Base-by-base conservation (phyloP, 2,888 invertebrate species). In the Cheilosia urbana region DNA sequence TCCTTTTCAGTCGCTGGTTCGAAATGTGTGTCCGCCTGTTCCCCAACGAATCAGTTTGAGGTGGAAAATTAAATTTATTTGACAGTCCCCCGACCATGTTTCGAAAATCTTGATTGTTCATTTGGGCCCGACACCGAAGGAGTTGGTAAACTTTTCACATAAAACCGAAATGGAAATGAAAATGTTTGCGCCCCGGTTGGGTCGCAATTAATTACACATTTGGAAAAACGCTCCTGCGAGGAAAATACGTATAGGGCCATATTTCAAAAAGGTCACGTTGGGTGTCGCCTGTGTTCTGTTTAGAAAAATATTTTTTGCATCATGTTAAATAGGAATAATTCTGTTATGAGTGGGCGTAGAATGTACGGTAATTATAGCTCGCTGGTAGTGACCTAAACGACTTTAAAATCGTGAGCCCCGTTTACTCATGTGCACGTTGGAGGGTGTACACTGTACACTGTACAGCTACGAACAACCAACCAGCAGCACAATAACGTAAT, bases 401-500 rank as follows among this genome's bases (percentile, higher is more conserved):
- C 66, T 76, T 58, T 66, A 27, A 65, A 75, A 65, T 75, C 55
- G 65, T 65, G 17, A 65, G 49, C 57, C 42, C 51, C 51, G 49
- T 60, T 40, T 6, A n/a, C 57, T 19, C 51, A 72, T 51, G 51
- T 30, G 27, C 27, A 60, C 24, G 9, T 19, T 9, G 37, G 49
- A 21, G 37, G 21, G 7, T 6, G 19, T 2, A 21, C 21, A 21
- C 21, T 21, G 21, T 21, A 19, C n/a, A 47, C 21, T 21, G 21
- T 21, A 19, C n/a, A 47, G 19, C 30, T 30, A 60, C 53, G 55
- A 17, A 37, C 40, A 49, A 24, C 30, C 45, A 62, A 57, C 17
- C 69, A 65, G 27, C 47, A 51, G 47, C 53, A 71, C 76, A 82
- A 76, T 76, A 82, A 82, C 72, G 77, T 82, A 82, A 82, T 82